phyloP scores from a whole-genome alignment of 2,888 invertebrate species.

The Linnaemya tessellans region DNA sequence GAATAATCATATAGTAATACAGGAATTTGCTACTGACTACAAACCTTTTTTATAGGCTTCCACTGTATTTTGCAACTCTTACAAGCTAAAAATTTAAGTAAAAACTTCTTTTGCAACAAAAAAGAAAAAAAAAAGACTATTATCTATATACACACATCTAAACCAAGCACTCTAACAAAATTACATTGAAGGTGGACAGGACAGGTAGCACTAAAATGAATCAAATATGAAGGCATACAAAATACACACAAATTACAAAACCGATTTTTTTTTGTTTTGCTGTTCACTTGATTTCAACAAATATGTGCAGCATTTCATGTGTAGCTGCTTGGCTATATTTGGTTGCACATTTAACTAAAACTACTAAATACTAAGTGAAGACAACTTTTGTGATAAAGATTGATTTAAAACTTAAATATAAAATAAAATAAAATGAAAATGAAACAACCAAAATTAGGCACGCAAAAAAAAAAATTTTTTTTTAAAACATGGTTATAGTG shows the following conservation, averaged over 20 bases:
- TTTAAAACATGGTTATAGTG: constrained; percentile 47
- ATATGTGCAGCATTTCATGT: constrained; percentile 28
- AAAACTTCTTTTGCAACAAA: not conserved
- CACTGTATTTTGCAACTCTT: constrained; percentile 31
- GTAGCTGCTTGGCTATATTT: constrained; percentile 43
- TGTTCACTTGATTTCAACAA: constrained; percentile 36
- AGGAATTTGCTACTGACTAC: no score
- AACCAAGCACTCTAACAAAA: constrained; percentile 31
- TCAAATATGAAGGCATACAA: constrained; percentile 23
- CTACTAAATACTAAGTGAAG: constrained; percentile 33
- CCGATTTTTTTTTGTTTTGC: constrained; percentile 6
- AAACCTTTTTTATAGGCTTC: constrained; percentile 25
- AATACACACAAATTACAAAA: constrained; percentile 42
- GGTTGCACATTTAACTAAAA: constrained; percentile 51
- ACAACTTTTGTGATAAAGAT: constrained; percentile 56
- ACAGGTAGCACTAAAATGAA: constrained; percentile 41
- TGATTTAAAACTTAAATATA: constrained; percentile 58
- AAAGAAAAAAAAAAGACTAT: constrained; percentile 38
- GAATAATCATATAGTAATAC: no score
- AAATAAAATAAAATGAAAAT: constrained; percentile 33
- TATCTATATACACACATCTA: constrained; percentile 41
- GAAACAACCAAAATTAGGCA: constrained; percentile 61
- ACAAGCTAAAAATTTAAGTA: not conserved
- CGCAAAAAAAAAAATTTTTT: constrained; percentile 32
- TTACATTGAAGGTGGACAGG: constrained; percentile 36